phyloP scores from a whole-genome alignment of 2,797 vertebrate species.

The Rhinella marina region DNA sequence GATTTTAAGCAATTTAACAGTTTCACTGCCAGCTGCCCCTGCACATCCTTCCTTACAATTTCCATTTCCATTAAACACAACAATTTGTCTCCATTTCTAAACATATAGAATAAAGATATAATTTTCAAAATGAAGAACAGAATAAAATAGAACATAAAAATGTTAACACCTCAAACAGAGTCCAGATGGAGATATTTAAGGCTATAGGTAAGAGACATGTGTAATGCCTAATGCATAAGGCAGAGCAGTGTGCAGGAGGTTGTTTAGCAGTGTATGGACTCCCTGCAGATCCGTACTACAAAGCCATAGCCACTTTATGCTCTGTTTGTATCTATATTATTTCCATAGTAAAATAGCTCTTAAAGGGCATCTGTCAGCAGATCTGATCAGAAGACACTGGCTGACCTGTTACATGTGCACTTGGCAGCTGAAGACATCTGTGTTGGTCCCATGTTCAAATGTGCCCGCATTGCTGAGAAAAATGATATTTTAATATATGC shows the following conservation, averaged over 20 bases:
- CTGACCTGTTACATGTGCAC: too few species aligned
- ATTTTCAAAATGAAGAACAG: neutral
- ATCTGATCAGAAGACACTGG: too few species aligned
- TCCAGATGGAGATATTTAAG: neutral
- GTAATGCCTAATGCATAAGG: neutral
- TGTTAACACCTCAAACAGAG: neutral
- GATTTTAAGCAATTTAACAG: slow-evolving; percentile 71
- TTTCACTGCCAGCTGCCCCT: slow-evolving; percentile 61
- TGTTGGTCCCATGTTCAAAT: too few species aligned
- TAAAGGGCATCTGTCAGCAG: too few species aligned
- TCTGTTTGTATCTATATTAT: neutral
- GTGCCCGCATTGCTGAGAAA: too few species aligned
- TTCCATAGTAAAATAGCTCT: too few species aligned
- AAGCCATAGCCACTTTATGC: neutral
- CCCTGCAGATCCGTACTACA: neutral
- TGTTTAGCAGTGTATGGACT: neutral
- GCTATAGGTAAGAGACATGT: neutral
- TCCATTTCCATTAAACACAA: neutral
- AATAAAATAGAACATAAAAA: neutral
- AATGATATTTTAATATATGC: too few species aligned
- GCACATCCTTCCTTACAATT: too few species aligned
- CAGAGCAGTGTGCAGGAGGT: neutral
- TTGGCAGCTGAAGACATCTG: too few species aligned
- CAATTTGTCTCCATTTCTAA: neutral
- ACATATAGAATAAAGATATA: neutral